phyloP scores from a whole-genome alignment of 2,797 vertebrate genomes.

The Rhabdophis nuchalis region DNA sequence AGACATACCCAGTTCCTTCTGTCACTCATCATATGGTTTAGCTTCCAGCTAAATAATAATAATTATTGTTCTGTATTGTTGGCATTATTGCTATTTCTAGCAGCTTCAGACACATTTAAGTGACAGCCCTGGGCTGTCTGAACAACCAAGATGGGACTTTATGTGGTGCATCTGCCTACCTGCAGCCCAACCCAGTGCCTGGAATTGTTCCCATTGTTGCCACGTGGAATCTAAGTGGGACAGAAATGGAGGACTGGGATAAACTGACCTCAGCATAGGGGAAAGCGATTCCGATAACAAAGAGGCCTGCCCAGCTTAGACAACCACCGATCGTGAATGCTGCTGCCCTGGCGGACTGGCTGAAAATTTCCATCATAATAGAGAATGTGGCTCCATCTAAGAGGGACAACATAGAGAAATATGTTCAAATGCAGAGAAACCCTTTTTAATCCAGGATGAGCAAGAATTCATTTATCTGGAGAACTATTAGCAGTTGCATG shows the following conservation, averaged over 20 bases:
- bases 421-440: background rate
- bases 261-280: conserved; percentile 79
- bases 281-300: conserved; percentile 77
- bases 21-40: background rate
- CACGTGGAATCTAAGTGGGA: background rate
- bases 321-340: conserved; percentile 81
- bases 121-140: background rate
- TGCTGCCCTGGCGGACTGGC: conserved; percentile 77
- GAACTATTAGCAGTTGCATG: background rate
- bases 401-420: background rate
- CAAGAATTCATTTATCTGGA: background rate
- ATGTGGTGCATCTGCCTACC: background rate
- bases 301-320: conserved; percentile 83
- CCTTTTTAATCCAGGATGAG: background rate
- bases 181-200: background rate
- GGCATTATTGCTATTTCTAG: background rate
- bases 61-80: background rate
- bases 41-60: background rate
- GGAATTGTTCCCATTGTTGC: too few species aligned
- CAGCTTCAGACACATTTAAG: background rate
- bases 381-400: conserved; percentile 81
- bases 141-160: background rate
- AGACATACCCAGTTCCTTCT: background rate
- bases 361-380: conserved; percentile 84
- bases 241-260: background rate